These are phyloP conservation scores for Todiramphus saurophagus DNA, from an alignment of 2,113 vertebrate genomes.

Conservation along the genomic window DNA sequence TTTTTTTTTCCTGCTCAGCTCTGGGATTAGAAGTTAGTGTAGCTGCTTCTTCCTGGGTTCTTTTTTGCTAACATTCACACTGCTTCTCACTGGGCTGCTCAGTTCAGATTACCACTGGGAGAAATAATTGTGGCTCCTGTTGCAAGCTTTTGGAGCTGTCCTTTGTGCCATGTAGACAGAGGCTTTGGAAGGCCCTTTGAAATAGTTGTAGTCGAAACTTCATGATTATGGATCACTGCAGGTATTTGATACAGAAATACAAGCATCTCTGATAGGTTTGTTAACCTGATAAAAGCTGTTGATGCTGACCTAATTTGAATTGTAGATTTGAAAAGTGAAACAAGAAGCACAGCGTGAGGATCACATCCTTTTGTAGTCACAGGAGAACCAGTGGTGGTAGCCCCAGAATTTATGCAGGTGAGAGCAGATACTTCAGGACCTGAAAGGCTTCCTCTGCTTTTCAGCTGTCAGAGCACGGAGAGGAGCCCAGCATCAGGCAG, in stretches of 20 bases:
- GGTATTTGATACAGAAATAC: neutral
- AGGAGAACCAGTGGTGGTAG: neutral
- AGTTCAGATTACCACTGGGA: neutral
- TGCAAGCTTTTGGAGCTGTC: neutral
- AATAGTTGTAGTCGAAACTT: neutral
- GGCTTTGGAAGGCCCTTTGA: neutral
- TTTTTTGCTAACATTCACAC: neutral
- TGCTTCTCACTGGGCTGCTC: neutral
- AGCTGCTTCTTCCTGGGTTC: neutral
- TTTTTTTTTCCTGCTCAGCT: neutral
- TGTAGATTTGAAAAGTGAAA: conserved; percentile 27
- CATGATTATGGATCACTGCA: neutral
- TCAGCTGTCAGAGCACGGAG: neutral
- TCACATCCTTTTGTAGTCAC: neutral
- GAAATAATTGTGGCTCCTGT: neutral
- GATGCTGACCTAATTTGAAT: conserved; percentile 9
- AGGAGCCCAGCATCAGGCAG: neutral
- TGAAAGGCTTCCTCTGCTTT: neutral
- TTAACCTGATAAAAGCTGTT: neutral
- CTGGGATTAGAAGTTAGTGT: neutral
- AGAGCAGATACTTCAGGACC: neutral
- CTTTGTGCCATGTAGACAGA: neutral
- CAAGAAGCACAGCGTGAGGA: neutral
- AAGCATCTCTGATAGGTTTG: neutral
- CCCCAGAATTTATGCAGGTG: neutral